Evolutionary conservation across 1,140 invertebrate genomes (phyloP), one percentile per base, ranked within the genome.

Genomic region (Drosophila subpulchrella): DNA sequence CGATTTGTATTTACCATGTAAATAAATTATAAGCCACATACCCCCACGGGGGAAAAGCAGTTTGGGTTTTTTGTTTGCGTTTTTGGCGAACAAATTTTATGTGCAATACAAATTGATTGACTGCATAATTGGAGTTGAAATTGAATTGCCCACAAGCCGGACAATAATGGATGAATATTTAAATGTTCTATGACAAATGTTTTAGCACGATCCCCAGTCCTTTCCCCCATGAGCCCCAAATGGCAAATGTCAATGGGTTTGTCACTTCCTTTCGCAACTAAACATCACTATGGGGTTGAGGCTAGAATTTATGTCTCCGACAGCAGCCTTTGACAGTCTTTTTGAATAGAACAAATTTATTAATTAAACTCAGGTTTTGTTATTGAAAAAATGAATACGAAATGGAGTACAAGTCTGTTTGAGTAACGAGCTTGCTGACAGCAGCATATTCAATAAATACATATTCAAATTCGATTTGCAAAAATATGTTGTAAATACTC

Each of bases 211-310:
- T 20, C 17, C 34, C 27, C 12, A 42, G n/a, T 13, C 57, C 44
- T 57, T 36, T 38, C 30, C 34, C 41, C 24, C 20, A 8, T 0
- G 11, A 36, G 12, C 27, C 41, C 51, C 51, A 7, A 56, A 39
- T 56, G 73, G 48, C 73, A 77, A 78, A 59, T 86, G 83, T 86
- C 82, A 88, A 75, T 78, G 65, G 53, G 61, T 15, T 65, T 81
- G 62, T 74, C 79, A 82, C 57, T 65, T 72, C 61, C 78, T 59
- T 72, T 46, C 51, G 24, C 51, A 50, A 58, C 30, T 53, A 2
- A 47, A 58, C 12, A 44, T 74, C 47, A 51, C 39, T 38, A 50
- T 56, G 30, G 63, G 51, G 30, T 59, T 50, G 36, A 30, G 24
- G 13, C 41, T 51, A 42, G 24, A 57, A 70, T 77, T 67, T 76